Conservation (phyloP, 2,888 invertebrate species). For the Cryptus viduatorius region DNA sequence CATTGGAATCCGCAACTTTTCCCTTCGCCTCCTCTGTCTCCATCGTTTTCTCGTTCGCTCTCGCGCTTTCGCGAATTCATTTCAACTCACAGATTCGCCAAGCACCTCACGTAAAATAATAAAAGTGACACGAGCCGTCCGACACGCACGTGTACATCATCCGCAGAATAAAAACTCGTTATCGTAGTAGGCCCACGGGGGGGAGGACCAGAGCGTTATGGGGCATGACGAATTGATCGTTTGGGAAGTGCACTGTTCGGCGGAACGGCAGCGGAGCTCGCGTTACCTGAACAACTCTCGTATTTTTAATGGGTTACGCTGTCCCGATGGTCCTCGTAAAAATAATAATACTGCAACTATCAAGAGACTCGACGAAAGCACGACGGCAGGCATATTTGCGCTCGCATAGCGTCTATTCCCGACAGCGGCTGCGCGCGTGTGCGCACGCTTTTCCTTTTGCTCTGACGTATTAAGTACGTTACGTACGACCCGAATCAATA, state of each 20-base stretch:
- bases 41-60: constrained; percentile 54
- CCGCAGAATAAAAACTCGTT: constrained; percentile 72
- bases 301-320: constrained; percentile 43
- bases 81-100: constrained; percentile 56
- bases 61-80: constrained; percentile 36
- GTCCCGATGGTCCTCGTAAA: constrained; percentile 42
- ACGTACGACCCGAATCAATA: too few species aligned
- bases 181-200: constrained; percentile 56
- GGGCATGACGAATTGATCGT: constrained; percentile 64
- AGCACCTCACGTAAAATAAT: constrained; percentile 71
- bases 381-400: neutral
- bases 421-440: too few species aligned
- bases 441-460: too few species aligned
- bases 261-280: constrained; percentile 9
- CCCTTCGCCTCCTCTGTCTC: constrained; percentile 11
- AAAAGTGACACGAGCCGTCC: constrained; percentile 75
- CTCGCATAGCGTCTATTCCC: neutral
- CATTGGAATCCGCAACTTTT: constrained; percentile 43
- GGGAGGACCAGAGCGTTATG: constrained; percentile 29
- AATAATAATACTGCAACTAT: constrained; percentile 40
- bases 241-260: constrained; percentile 36
- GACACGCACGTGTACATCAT: constrained; percentile 75
- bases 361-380: neutral
- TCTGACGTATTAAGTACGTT: too few species aligned
- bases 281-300: constrained; percentile 21